Evolutionary conservation across 2,888 invertebrate genomes (phyloP).

Genomic region (Trissoscelio sp.): DNA sequence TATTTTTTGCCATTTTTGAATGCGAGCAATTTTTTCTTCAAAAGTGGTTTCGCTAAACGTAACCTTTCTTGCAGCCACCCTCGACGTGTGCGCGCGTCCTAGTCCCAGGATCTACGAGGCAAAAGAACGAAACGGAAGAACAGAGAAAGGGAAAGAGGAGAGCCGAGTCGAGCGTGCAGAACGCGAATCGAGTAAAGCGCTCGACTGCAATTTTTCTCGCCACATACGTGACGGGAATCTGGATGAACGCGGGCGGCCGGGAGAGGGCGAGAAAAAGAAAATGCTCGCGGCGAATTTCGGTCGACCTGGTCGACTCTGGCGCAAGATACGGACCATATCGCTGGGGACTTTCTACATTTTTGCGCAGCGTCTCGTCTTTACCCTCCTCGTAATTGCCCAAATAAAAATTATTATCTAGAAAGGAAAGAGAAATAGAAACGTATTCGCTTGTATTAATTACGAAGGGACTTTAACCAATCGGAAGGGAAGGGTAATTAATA

Average conservation of each 20-base stretch:
- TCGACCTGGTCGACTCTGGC: conserved; percentile 68
- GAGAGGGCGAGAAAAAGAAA: conserved; percentile 71
- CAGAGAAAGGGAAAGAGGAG: conserved; percentile 56
- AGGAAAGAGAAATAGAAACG: conserved; percentile 1
- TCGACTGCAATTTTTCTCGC: conserved; percentile 84
- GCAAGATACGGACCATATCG: conserved; percentile 70
- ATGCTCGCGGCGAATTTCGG: conserved; percentile 77
- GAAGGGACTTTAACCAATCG: not conserved
- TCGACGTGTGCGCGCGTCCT: conserved; percentile 61
- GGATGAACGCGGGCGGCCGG: conserved; percentile 76
- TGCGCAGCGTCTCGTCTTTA: conserved; percentile 45
- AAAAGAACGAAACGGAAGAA: conserved; percentile 67
- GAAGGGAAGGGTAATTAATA: no score
- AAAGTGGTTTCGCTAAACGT: conserved; percentile 64
- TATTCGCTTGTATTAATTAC: conserved; percentile 13
- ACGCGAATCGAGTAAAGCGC: conserved; percentile 83
- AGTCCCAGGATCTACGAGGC: conserved; percentile 70
- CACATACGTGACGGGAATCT: conserved; percentile 83
- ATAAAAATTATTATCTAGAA: conserved; percentile 46
- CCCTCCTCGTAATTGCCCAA: conserved; percentile 61
- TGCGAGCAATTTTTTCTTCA: conserved; percentile 53
- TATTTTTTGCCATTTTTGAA: conserved; percentile 45
- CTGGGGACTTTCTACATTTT: conserved; percentile 76
- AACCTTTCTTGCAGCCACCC: conserved; percentile 64
- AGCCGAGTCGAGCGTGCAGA: conserved; percentile 80